These are phyloP conservation scores for Drosophila serrata DNA, from an alignment of 1,140 invertebrate species.

Conservation along the genomic window DNA sequence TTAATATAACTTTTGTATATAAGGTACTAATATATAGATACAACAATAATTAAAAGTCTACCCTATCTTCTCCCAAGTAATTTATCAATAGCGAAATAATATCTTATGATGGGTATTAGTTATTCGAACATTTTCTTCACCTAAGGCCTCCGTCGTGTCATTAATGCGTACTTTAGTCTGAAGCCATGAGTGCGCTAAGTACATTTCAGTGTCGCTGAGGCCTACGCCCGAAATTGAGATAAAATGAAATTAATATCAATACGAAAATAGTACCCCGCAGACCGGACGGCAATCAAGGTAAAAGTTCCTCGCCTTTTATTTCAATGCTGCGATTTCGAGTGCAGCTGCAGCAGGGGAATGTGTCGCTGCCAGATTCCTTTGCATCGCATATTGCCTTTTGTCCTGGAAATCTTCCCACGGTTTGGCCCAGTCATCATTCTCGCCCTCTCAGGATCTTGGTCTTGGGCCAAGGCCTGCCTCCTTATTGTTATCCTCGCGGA, in stretches of 20 bases:
- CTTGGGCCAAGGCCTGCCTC: slow-evolving; percentile 18
- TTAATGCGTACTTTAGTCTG: background rate
- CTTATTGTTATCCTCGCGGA: slow-evolving; percentile 39
- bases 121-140: background rate
- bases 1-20: too few species aligned
- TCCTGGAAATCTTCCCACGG: slow-evolving; percentile 81
- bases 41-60: too few species aligned
- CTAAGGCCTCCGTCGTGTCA: too few species aligned
- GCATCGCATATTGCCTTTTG: slow-evolving; percentile 44
- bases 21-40: too few species aligned
- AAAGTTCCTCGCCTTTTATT: slow-evolving; percentile 48
- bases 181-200: slow-evolving; percentile 12
- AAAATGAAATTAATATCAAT: slow-evolving; percentile 27
- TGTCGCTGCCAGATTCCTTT: slow-evolving; percentile 46
- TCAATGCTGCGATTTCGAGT: slow-evolving; percentile 40
- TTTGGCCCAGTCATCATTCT: slow-evolving; percentile 63
- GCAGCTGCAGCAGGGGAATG: slow-evolving; percentile 78
- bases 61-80: too few species aligned
- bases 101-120: background rate
- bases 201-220: slow-evolving; percentile 45
- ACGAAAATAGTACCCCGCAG: slow-evolving; percentile 10
- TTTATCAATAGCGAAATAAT: too few species aligned
- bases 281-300: slow-evolving; percentile 27
- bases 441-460: slow-evolving; percentile 60
- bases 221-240: slow-evolving; percentile 39